phyloP scores from a whole-genome alignment of 2,888 invertebrate species.

The Caenorhabditis sp. region DNA sequence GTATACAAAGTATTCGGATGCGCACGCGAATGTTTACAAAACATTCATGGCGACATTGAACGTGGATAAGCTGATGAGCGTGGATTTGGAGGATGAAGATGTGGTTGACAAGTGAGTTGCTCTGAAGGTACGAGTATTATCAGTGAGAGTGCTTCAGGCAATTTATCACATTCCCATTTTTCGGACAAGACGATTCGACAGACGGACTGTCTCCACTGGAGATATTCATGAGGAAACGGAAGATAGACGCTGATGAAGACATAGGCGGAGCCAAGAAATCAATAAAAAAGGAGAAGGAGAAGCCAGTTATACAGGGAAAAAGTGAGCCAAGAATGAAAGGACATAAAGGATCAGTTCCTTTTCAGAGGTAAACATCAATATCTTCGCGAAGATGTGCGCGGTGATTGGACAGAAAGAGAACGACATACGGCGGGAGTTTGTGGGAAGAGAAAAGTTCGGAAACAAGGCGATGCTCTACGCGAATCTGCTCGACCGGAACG shows the following conservation, averaged over 20 bases:
- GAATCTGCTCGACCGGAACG: conserved; percentile 9
- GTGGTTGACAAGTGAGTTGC: conserved; percentile 19
- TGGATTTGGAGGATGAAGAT: conserved; percentile 17
- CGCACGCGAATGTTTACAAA: conserved; percentile 50
- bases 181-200: too few relatives aligned
- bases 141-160: background rate
- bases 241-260: background rate
- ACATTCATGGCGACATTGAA: conserved; percentile 38
- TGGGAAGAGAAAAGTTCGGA: conserved; percentile 47
- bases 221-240: background rate
- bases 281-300: background rate
- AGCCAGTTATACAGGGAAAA: too few relatives aligned
- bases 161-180: conserved; percentile 19
- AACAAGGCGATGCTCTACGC: conserved; percentile 43
- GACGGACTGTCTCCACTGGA: too few relatives aligned
- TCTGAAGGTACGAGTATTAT: too few relatives aligned
- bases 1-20: conserved; percentile 55
- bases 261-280: background rate
- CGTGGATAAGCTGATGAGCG: conserved; percentile 24
- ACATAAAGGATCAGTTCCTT: too few relatives aligned
- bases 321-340: too few relatives aligned
- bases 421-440: conserved; percentile 41
- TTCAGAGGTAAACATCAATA: conserved; percentile 20
- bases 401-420: conserved; percentile 19
- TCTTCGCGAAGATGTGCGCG: conserved; percentile 25